Percentiles rank a stretch among this genome's conserved stretches.
phyloP scores from a whole-genome alignment of 2,797 vertebrate species.

The Hyperoplus lanceolatus region DNA sequence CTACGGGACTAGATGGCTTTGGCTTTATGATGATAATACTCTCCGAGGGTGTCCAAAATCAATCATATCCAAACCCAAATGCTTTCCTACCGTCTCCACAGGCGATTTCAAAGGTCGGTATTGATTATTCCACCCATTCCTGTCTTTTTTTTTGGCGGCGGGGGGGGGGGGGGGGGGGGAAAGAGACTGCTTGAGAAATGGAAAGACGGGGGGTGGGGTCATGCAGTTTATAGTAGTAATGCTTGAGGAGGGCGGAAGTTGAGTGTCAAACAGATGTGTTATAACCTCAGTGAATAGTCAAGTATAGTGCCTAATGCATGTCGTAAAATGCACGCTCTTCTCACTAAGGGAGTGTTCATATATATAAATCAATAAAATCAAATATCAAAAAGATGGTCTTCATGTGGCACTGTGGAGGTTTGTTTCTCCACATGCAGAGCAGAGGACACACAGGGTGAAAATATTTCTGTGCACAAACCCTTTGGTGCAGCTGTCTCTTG shows the following conservation, averaged over 20 bases:
- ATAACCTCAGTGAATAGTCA: slow-evolving; percentile 37
- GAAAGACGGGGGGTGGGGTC: slow-evolving; percentile 65
- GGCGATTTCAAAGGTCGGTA: slow-evolving; percentile 74
- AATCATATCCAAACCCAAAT: slow-evolving; percentile 78
- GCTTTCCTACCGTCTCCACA: slow-evolving; percentile 66
- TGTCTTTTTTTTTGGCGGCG: slow-evolving; percentile 53
- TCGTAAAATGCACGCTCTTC: slow-evolving; percentile 16
- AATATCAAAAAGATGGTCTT: neutral
- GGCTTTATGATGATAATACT: slow-evolving; percentile 76
- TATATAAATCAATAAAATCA: neutral
- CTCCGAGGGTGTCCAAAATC: slow-evolving; percentile 72
- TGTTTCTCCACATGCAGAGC: neutral
- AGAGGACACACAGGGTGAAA: neutral
- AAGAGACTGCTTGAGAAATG: slow-evolving; percentile 76
- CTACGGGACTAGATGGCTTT: slow-evolving; percentile 51
- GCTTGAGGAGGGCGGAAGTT: slow-evolving; percentile 56
- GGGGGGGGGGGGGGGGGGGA: slow-evolving; percentile 29
- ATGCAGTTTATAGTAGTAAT: slow-evolving; percentile 65
- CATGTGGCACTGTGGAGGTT: neutral
- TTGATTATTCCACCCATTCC: slow-evolving; percentile 79
- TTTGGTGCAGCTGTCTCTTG: neutral
- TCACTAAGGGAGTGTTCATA: slow-evolving; percentile 1
- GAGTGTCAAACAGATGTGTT: slow-evolving; percentile 49
- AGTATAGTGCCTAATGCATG: slow-evolving; percentile 32
- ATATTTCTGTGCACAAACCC: neutral